These are phyloP conservation scores for Aurelia sp. DNA, from an alignment of 30 jellyfish, hydroid and myxozoan species.

Conservation along the genomic window DNA sequence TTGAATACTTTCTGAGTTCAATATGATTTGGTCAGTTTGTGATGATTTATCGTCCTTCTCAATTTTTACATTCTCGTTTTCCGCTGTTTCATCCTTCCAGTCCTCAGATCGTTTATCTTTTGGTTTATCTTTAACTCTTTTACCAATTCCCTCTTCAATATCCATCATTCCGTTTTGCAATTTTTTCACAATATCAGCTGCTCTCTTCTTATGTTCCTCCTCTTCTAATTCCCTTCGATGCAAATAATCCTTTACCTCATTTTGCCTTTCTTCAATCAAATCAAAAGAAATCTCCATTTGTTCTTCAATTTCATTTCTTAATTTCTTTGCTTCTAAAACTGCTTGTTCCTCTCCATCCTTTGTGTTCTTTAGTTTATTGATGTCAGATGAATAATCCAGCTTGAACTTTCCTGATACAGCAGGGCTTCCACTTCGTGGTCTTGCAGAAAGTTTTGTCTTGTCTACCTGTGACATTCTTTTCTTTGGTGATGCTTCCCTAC, in stretches of 20 bases:
- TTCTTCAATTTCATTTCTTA: constrained; percentile 58
- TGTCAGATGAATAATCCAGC: constrained; percentile 22
- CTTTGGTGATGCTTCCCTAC: too few relatives aligned
- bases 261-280: constrained; percentile 62
- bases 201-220: constrained; percentile 55
- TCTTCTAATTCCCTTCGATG: constrained; percentile 62
- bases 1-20: constrained; percentile 6
- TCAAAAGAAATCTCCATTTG: constrained; percentile 72
- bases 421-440: too few relatives aligned
- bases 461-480: too few relatives aligned
- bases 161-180: constrained; percentile 55
- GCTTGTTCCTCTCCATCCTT: constrained; percentile 34
- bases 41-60: background rate
- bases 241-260: constrained; percentile 47
- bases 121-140: background rate
- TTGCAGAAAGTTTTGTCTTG: too few relatives aligned
- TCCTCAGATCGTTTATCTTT: background rate
- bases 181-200: constrained; percentile 59
- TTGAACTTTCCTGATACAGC: background rate
- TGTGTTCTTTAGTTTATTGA: constrained; percentile 24
- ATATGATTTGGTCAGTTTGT: background rate
- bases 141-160: constrained; percentile 11
- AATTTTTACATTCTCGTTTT: background rate
- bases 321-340: constrained; percentile 42
- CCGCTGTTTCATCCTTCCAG: background rate